Evolutionary conservation across 2,888 invertebrate genomes (phyloP).

Genomic region (Mimumesa dahlbomi): DNA sequence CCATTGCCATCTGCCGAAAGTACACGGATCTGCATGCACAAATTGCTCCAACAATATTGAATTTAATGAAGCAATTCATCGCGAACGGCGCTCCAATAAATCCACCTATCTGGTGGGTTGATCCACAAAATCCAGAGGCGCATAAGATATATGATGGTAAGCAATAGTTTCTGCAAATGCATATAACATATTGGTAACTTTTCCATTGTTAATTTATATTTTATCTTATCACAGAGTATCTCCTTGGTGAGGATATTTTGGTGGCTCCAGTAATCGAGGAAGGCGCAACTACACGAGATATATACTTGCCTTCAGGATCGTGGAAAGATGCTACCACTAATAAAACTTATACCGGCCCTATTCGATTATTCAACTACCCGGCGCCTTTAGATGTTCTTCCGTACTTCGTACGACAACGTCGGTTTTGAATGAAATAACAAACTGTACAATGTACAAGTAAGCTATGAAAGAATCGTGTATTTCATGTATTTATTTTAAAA

Average conservation of each 20-base stretch:
- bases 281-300: conserved; percentile 84
- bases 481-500: conserved; percentile 44
- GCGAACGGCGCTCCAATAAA: conserved; percentile 87
- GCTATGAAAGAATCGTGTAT: not conserved
- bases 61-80: conserved; percentile 84
- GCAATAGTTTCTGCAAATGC: conserved; percentile 4
- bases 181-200: not conserved
- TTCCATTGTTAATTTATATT: conserved; percentile 1
- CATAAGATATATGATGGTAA: conserved; percentile 80
- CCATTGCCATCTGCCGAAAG: conserved; percentile 84
- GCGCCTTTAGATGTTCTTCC: conserved; percentile 87
- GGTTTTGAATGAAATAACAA: not conserved
- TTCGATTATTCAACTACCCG: conserved; percentile 84
- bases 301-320: conserved; percentile 88
- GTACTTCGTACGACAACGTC: conserved; percentile 81
- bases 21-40: conserved; percentile 85
- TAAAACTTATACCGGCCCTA: conserved; percentile 82
- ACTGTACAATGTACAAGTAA: not conserved
- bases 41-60: conserved; percentile 83
- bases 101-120: conserved; percentile 93
- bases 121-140: conserved; percentile 85
- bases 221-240: conserved; percentile 83
- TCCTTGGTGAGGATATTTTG: conserved; percentile 89
- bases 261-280: conserved; percentile 89
- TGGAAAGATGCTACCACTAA: conserved; percentile 85